These are phyloP conservation scores for Samia ricini DNA, from an alignment of 1,140 invertebrate genomes.

Conservation along the genomic window DNA sequence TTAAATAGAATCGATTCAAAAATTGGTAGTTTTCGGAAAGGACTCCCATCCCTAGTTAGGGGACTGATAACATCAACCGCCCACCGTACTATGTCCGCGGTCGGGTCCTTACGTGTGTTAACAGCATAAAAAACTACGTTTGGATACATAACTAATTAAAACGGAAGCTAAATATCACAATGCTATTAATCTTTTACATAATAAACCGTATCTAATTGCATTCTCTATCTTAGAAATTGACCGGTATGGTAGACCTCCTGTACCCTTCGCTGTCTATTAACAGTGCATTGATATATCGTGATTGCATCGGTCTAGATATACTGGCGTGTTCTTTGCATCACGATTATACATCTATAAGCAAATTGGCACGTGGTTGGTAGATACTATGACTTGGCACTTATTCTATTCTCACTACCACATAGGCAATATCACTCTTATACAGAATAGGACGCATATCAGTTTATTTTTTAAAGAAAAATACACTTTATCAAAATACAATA, in stretches of 20 bases:
- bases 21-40: too few species aligned
- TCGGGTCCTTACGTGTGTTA: too few species aligned
- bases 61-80: too few species aligned
- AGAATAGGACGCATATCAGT: not conserved
- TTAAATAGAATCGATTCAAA: too few species aligned
- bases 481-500: not conserved
- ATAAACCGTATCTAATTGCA: conserved; percentile 30
- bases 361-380: conserved; percentile 39
- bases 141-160: not conserved
- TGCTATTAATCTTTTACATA: conserved; percentile 27
- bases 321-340: conserved; percentile 16
- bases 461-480: not conserved
- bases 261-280: not conserved
- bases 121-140: too few species aligned
- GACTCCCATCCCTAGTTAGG: too few species aligned
- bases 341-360: conserved; percentile 26
- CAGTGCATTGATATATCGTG: conserved; percentile 1
- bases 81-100: too few species aligned
- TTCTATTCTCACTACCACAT: conserved; percentile 30
- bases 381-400: conserved; percentile 35
- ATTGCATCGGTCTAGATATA: conserved; percentile 14
- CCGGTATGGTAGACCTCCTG: not conserved
- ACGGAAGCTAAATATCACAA: conserved; percentile 27
- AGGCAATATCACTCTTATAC: not conserved
- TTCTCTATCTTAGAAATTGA: conserved; percentile 23